Percentiles rank a stretch among this genome's conserved stretches.
Evolutionary conservation across 2,797 vertebrate species (phyloP).

Genomic region (Enteromius afrohamiltoni): DNA sequence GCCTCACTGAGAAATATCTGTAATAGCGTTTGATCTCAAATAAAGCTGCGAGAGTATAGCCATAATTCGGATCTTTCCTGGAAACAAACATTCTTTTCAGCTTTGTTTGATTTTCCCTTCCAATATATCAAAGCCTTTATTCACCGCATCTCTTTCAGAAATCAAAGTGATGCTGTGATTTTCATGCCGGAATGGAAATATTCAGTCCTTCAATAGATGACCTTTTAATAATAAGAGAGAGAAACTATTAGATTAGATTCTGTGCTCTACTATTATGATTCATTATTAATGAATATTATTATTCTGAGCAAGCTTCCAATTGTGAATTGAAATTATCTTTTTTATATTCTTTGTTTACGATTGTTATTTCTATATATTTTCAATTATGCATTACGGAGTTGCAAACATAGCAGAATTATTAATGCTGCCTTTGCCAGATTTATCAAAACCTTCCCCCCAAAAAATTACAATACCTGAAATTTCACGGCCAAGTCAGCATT

Average conservation of each 20-base stretch:
- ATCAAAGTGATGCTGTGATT: slow-evolving; percentile 43
- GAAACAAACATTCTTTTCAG: slow-evolving; percentile 49
- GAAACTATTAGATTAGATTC: not conserved
- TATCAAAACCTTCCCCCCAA: slow-evolving; percentile 64
- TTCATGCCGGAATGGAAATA: slow-evolving; percentile 33
- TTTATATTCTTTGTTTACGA: slow-evolving; percentile 59
- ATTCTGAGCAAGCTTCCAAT: not conserved
- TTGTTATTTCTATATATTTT: slow-evolving; percentile 66
- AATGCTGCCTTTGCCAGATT: slow-evolving; percentile 67
- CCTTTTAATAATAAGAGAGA: slow-evolving; percentile 42
- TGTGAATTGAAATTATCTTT: slow-evolving; percentile 15
- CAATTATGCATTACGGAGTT: slow-evolving; percentile 69
- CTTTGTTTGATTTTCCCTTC: slow-evolving; percentile 58
- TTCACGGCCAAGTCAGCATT: slow-evolving; percentile 43
- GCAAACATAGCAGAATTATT: slow-evolving; percentile 63
- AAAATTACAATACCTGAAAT: slow-evolving; percentile 57
- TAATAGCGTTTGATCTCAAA: slow-evolving; percentile 57
- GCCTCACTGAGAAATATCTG: slow-evolving; percentile 46
- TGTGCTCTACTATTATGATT: not conserved
- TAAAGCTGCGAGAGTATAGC: slow-evolving; percentile 38
- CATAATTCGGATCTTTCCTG: slow-evolving; percentile 53
- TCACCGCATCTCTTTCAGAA: slow-evolving; percentile 42
- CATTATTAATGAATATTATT: slow-evolving; percentile 11
- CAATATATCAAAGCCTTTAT: slow-evolving; percentile 58
- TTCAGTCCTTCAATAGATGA: slow-evolving; percentile 43